Evolutionary conservation across 2,888 invertebrate genomes (phyloP).

Genomic region (Cecidostiba fungosa): DNA sequence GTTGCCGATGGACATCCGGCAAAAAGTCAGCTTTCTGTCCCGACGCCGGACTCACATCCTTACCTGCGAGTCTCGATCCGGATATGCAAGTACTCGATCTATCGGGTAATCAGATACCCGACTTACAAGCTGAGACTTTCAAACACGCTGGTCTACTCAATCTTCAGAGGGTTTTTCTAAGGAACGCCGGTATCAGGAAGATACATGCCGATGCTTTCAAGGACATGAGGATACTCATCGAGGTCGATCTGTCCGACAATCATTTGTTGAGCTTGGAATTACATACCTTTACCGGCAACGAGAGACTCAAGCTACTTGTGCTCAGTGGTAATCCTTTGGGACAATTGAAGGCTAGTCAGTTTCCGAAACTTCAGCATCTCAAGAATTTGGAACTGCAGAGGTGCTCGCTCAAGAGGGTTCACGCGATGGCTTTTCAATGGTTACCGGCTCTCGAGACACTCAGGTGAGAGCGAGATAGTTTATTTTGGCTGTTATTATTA

Average conservation of each 20-base stretch:
- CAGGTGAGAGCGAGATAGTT: slow-evolving; percentile 42
- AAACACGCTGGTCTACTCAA: slow-evolving; percentile 90
- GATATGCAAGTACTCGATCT: slow-evolving; percentile 94
- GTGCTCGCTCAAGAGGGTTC: slow-evolving; percentile 88
- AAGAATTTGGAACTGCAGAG: slow-evolving; percentile 90
- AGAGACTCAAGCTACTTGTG: slow-evolving; percentile 88
- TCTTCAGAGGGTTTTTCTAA: slow-evolving; percentile 90
- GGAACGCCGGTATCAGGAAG: slow-evolving; percentile 88
- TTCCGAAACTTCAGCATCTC: slow-evolving; percentile 90
- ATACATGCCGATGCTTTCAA: slow-evolving; percentile 93
- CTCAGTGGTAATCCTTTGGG: slow-evolving; percentile 92
- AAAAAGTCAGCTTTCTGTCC: slow-evolving; percentile 94
- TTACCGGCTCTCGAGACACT: slow-evolving; percentile 86
- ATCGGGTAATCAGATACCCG: slow-evolving; percentile 89
- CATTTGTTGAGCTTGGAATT: slow-evolving; percentile 87
- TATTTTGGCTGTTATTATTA: too few relatives aligned
- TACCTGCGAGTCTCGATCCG: slow-evolving; percentile 87
- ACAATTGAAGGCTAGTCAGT: slow-evolving; percentile 88
- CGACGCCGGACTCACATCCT: slow-evolving; percentile 89
- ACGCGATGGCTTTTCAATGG: slow-evolving; percentile 89
- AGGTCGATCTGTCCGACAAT: slow-evolving; percentile 93
- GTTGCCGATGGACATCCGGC: slow-evolving; percentile 95
- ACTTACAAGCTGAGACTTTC: slow-evolving; percentile 89
- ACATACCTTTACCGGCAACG: slow-evolving; percentile 92
- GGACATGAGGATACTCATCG: slow-evolving; percentile 91